A percentile compares a stretch with the other conserved stretches of the same genome.
phyloP scores from a whole-genome alignment of 2,888 invertebrate genomes.

The Hirtodrosophila cameraria region DNA sequence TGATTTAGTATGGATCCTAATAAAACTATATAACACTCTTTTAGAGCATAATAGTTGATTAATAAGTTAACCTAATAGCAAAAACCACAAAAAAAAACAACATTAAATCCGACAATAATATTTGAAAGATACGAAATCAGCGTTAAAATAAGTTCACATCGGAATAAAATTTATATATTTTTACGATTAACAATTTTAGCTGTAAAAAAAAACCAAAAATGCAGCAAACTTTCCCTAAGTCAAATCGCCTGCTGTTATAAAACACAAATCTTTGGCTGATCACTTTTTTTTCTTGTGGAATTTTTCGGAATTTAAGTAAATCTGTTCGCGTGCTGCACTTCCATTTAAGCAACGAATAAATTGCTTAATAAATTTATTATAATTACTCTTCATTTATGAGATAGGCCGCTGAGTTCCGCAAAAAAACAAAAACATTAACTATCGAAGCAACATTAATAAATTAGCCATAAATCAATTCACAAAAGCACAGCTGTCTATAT shows the following conservation, averaged over 20 bases:
- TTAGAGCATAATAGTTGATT: too few relatives aligned
- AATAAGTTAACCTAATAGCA: too few relatives aligned
- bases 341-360: conserved; percentile 55
- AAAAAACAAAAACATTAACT: conserved; percentile 52
- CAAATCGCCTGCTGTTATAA: not conserved
- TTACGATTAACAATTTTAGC: too few relatives aligned
- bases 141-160: conserved; percentile 24
- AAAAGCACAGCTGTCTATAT: conserved; percentile 51
- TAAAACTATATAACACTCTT: too few relatives aligned
- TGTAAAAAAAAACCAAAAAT: too few relatives aligned
- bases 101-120: too few relatives aligned
- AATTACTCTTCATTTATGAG: conserved; percentile 61
- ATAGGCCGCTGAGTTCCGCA: conserved; percentile 58
- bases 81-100: too few relatives aligned
- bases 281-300: not conserved
- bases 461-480: conserved; percentile 75
- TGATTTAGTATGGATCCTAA: too few relatives aligned
- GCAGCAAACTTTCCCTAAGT: conserved; percentile 24
- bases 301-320: conserved; percentile 5
- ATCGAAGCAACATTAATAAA: conserved; percentile 64
- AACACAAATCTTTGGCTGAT: conserved; percentile 17
- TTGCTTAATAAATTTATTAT: conserved; percentile 60
- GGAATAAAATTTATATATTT: too few relatives aligned
- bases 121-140: too few relatives aligned
- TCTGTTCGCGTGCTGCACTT: conserved; percentile 50